These are phyloP conservation scores for Betta splendens DNA, from an alignment of 2,797 vertebrate species.

Conservation along the genomic window DNA sequence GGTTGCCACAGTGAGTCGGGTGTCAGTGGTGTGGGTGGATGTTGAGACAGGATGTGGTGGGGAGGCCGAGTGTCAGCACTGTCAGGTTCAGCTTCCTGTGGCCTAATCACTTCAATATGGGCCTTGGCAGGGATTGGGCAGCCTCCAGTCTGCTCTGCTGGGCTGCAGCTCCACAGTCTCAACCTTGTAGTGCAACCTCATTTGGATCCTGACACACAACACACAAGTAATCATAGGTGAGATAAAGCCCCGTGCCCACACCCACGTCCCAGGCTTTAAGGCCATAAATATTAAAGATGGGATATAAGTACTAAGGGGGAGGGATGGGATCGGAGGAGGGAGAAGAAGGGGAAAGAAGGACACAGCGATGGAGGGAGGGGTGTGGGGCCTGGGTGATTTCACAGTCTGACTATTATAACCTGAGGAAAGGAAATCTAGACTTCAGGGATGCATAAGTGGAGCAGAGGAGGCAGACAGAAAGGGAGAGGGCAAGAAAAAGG, in stretches of 20 bases:
- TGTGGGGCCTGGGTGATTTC: conserved; percentile 80
- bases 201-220: conserved; percentile 54
- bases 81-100: conserved; percentile 88
- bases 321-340: conserved; percentile 42
- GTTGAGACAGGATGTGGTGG: conserved; percentile 80
- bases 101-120: conserved; percentile 88
- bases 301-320: conserved; percentile 67
- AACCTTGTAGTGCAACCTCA: conserved; percentile 42
- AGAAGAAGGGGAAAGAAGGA: conserved; percentile 66
- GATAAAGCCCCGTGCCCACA: conserved; percentile 55
- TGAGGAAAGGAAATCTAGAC: conserved; percentile 74
- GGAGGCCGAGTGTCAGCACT: conserved; percentile 83
- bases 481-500: conserved; percentile 18
- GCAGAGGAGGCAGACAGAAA: conserved; percentile 48
- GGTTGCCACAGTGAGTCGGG: conserved; percentile 74
- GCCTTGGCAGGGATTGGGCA: conserved; percentile 63
- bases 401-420: conserved; percentile 86
- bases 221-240: conserved; percentile 62
- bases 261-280: conserved; percentile 63
- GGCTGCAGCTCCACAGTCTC: conserved; percentile 27
- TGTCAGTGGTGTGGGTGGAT: conserved; percentile 71
- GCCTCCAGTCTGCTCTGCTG: conserved; percentile 45
- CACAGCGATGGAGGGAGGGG: conserved; percentile 63
- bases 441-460: conserved; percentile 67
- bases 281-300: conserved; percentile 83